Evolutionary conservation across 2,113 vertebrate species (phyloP), one percentile per base, ranked within the genome.

Genomic region (Hirundichthys speculiger): DNA sequence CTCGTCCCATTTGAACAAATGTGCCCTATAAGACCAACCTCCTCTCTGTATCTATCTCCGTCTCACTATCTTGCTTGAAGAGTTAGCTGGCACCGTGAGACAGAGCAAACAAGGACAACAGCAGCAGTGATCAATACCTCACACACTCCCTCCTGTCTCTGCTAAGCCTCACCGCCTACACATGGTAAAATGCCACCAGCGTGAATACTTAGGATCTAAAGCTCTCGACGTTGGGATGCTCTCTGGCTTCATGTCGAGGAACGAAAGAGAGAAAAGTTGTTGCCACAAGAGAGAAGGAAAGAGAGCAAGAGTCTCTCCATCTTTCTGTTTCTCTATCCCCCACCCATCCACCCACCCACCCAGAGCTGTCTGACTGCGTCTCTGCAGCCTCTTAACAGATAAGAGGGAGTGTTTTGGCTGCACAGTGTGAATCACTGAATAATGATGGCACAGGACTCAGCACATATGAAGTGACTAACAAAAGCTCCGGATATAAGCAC

Each of bases 361-460:
- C 64, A 66, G 55, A 60, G 72, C 66, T 64, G 80, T 83, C 76
- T 79, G 82, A 83, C 78, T 79, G 76, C 39, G 54, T 85, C 69
- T 77, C 71, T 71, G 74, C 84, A 83, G 82, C 84, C 85, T 83
- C 77, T 80, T 69, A 71, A 75, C 77, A 75, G 84, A 83, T 84
- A 85, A 86, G 77, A 83, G 78, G 56, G 69, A 84, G 78, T 83
- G 83, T 88, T 88, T 83, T 83, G 85, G 83, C 83, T 85, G 82
- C 82, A 80, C 81, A 77, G 75, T 79, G 80, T 87, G 86, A 89
- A 83, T 87, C 77, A 84, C 62, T 86, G 80, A 86, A 87, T 88
- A 80, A 87, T 79, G 83, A 85, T 75, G 80, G 71, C 72, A 69
- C 74, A 79, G 80, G 69, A 80, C 74, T 79, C 74, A 15, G 77